These are phyloP conservation scores for Eufriesea mexicana DNA, from an alignment of 1,140 invertebrate species.

Conservation along the genomic window DNA sequence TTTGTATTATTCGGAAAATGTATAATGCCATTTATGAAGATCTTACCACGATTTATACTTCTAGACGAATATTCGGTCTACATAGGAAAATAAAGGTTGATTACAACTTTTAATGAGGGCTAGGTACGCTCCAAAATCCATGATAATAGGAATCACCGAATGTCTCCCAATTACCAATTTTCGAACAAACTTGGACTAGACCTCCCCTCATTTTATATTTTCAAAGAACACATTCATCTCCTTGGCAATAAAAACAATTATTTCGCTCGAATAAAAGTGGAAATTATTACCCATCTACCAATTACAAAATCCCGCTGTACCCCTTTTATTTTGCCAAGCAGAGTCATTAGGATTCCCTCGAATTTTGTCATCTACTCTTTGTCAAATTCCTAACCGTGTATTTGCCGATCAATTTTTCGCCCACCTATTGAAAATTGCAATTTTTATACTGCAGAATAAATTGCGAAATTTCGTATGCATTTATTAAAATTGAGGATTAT, in stretches of 20 bases:
- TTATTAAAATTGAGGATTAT: too few relatives aligned
- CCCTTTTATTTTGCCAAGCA: background rate
- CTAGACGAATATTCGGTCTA: background rate
- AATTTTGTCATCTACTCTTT: too few relatives aligned
- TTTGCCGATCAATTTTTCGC: too few relatives aligned
- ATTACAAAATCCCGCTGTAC: background rate
- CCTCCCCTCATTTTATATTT: background rate
- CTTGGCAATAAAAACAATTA: background rate
- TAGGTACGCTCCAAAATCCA: background rate
- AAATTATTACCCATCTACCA: background rate
- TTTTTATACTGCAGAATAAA: too few relatives aligned
- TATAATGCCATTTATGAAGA: background rate
- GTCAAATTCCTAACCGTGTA: too few relatives aligned
- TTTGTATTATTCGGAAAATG: too few relatives aligned
- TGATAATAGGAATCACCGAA: background rate
- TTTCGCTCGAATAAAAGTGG: background rate
- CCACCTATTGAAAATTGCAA: too few relatives aligned
- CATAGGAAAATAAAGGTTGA: background rate
- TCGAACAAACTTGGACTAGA: background rate
- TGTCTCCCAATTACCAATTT: background rate
- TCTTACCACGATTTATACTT: background rate
- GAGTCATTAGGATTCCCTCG: background rate
- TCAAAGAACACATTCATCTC: background rate
- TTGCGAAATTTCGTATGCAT: too few relatives aligned
- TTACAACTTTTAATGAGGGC: constrained; percentile 10